Percentiles rank a stretch among this genome's conserved stretches.
phyloP scores from a whole-genome alignment of 2,113 vertebrate genomes.

The Glaucidium brasilianum region DNA sequence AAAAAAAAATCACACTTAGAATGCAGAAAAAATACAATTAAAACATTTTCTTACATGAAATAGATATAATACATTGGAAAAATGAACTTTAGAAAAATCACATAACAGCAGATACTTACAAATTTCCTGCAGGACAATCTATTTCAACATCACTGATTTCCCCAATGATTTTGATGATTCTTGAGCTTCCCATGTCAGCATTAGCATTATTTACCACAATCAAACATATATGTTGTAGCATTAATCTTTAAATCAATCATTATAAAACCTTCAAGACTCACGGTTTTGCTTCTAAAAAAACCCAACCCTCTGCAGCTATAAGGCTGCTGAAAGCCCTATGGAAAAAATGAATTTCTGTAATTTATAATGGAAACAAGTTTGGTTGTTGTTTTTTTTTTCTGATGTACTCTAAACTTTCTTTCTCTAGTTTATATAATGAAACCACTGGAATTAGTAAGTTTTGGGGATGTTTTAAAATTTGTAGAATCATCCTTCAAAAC shows the following conservation, averaged over 20 bases:
- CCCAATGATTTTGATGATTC: background rate
- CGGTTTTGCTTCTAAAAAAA: background rate
- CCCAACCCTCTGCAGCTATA: background rate
- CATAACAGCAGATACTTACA: background rate
- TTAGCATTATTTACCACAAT: background rate
- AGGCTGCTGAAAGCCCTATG: background rate
- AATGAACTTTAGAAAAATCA: background rate
- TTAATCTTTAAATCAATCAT: background rate
- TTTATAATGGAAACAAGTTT: background rate
- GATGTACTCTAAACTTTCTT: background rate
- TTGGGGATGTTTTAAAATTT: background rate
- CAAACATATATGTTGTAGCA: background rate
- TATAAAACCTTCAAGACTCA: background rate
- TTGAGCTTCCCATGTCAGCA: background rate
- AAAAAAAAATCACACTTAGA: background rate
- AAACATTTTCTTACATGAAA: background rate
- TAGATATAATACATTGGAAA: background rate
- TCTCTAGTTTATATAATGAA: background rate
- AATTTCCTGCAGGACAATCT: background rate
- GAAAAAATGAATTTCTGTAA: background rate
- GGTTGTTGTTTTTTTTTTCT: background rate
- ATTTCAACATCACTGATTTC: background rate
- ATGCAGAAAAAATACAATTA: background rate
- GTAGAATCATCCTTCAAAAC: background rate
- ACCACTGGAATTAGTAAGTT: background rate